Evolutionary conservation across 2,797 vertebrate species (phyloP).

Genomic region (Rhinophrynus dorsalis): DNA sequence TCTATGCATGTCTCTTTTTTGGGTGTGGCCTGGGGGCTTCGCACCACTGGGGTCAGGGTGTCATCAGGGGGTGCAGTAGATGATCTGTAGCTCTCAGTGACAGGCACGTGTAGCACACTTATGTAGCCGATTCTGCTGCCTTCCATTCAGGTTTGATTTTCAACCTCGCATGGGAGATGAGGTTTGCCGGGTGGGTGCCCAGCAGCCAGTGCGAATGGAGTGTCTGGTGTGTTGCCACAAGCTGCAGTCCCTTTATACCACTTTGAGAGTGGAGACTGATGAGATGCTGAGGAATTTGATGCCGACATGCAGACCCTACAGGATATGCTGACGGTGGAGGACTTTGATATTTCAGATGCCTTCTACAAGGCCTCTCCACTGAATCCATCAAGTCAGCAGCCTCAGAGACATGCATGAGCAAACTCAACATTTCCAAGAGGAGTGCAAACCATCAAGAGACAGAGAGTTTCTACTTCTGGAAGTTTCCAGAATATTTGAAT

Average conservation of each 20-base stretch:
- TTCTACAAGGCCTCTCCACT: conserved; percentile 96
- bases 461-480: conserved; percentile 98
- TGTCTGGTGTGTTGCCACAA: conserved; percentile 95
- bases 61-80: too few relatives aligned
- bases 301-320: conserved; percentile 97
- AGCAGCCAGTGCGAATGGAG: conserved; percentile 96
- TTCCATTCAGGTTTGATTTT: too few relatives aligned
- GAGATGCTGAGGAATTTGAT: conserved; percentile 98
- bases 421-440: conserved; percentile 88
- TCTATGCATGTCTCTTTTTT: too few relatives aligned
- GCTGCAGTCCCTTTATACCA: conserved; percentile 93
- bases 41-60: too few relatives aligned
- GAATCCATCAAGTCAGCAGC: conserved; percentile 93
- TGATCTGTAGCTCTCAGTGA: too few relatives aligned
- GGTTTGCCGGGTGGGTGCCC: conserved; percentile 96
- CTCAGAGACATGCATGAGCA: conserved; percentile 97
- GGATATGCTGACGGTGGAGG: conserved; percentile 97
- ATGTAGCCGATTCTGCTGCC: too few relatives aligned
- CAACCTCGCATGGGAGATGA: too few relatives aligned
- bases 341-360: conserved; percentile 94
- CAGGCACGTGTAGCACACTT: too few relatives aligned
- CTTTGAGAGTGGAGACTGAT: conserved; percentile 96
- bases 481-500: conserved; percentile 95
- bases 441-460: conserved; percentile 97
- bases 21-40: too few relatives aligned